Conservation (phyloP, 1,140 invertebrate species). For the Brachystomella parvula region DNA sequence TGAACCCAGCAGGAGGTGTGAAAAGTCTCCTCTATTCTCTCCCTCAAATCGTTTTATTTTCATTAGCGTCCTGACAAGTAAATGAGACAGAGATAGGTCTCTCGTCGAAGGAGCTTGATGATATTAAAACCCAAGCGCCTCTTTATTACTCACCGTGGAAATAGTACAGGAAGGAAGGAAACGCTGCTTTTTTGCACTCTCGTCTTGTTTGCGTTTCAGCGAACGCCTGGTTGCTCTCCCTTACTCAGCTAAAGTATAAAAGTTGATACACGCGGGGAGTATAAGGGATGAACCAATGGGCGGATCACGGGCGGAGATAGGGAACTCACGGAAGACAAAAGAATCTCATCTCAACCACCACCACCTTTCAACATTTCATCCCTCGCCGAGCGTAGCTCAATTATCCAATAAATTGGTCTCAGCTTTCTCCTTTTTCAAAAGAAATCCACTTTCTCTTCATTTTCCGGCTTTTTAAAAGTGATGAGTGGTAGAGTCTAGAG, state of each 20-base stretch:
- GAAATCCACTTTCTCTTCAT: background rate
- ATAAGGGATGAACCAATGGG: too few relatives aligned
- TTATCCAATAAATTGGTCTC: background rate
- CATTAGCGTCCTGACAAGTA: conserved; percentile 9
- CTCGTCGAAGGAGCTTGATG: background rate
- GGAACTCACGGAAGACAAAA: too few relatives aligned
- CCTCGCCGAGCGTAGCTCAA: background rate
- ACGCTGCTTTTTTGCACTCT: background rate
- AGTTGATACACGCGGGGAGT: background rate
- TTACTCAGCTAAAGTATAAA: too few relatives aligned
- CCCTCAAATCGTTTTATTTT: conserved; percentile 2
- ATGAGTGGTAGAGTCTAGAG: conserved; percentile 1
- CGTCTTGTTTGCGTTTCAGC: background rate
- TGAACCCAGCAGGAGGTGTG: background rate
- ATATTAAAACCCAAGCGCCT: background rate
- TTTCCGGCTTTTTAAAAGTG: conserved; percentile 10
- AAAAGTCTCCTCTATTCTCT: too few relatives aligned
- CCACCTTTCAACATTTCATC: too few relatives aligned
- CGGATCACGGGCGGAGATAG: background rate
- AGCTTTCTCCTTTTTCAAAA: background rate
- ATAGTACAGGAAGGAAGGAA: conserved; percentile 3
- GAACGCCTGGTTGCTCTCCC: too few relatives aligned
- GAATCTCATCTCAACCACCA: too few relatives aligned
- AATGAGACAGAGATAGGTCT: conserved; percentile 7
- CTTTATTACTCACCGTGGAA: background rate